phyloP scores from a whole-genome alignment of 2,888 invertebrate species.

The Muschampia plurimacula region DNA sequence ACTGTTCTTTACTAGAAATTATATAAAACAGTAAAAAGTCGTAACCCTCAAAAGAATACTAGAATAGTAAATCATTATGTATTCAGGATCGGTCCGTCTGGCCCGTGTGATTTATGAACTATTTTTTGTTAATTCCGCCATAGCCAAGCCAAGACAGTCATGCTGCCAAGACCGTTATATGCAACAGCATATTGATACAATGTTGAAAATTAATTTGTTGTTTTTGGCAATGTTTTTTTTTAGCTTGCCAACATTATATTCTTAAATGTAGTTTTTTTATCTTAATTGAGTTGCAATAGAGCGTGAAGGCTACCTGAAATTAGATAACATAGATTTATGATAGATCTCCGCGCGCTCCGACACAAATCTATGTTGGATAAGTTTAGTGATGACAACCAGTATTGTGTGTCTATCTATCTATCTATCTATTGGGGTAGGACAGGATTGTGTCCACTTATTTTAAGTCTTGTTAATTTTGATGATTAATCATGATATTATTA shows the following conservation, averaged over 20 bases:
- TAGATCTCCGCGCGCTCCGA: too few species aligned
- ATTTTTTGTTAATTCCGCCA: slow-evolving; percentile 69
- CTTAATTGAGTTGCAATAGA: not conserved
- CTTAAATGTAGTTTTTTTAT: not conserved
- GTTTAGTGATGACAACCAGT: too few species aligned
- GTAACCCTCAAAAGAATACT: slow-evolving; percentile 62
- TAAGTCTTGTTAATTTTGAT: too few species aligned
- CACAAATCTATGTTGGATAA: too few species aligned
- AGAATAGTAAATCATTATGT: slow-evolving; percentile 70
- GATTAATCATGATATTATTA: too few species aligned
- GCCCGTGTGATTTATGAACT: slow-evolving; percentile 74
- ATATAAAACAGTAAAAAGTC: slow-evolving; percentile 53
- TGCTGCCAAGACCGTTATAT: slow-evolving; percentile 67
- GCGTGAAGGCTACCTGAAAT: not conserved
- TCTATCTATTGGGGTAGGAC: too few species aligned
- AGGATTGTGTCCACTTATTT: too few species aligned
- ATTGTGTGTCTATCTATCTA: too few species aligned
- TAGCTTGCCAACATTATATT: slow-evolving; percentile 16
- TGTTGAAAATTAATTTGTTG: slow-evolving; percentile 11
- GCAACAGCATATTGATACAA: slow-evolving; percentile 77
- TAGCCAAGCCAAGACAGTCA: slow-evolving; percentile 57
- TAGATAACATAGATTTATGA: too few species aligned
- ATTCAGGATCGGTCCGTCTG: slow-evolving; percentile 75
- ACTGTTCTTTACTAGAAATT: not conserved
- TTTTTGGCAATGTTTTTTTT: slow-evolving; percentile 27